Evolutionary conservation across 2,888 invertebrate genomes (phyloP).

Genomic region (Eupelmus urozonus): DNA sequence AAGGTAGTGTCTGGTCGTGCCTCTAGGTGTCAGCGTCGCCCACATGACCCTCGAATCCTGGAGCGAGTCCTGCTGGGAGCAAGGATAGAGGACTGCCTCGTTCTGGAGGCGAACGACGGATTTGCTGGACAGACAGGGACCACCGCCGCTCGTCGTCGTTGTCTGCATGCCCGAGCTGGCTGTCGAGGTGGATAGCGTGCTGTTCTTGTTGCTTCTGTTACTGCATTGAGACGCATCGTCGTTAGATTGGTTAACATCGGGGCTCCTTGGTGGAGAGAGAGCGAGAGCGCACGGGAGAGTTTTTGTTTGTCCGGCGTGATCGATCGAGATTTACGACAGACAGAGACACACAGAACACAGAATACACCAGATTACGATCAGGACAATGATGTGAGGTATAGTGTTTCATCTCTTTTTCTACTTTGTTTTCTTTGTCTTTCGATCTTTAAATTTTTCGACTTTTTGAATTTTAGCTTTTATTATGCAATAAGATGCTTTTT

Average conservation of each 20-base stretch:
- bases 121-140: conserved; percentile 25
- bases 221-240: conserved; percentile 63
- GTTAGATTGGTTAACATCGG: conserved; percentile 46
- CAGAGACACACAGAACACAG: conserved; percentile 33
- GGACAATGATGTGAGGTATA: background rate
- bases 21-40: conserved; percentile 90
- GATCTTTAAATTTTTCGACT: background rate
- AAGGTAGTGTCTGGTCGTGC: conserved; percentile 85
- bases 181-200: conserved; percentile 73
- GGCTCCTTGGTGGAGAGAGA: conserved; percentile 15
- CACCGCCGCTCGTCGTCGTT: conserved; percentile 66
- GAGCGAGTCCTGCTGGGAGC: conserved; percentile 61
- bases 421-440: background rate
- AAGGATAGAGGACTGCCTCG: conserved; percentile 81
- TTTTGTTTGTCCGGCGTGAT: background rate
- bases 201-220: conserved; percentile 71
- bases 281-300: background rate
- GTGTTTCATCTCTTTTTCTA: background rate
- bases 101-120: conserved; percentile 72
- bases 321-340: conserved; percentile 22
- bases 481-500: too few species aligned
- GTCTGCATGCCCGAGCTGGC: conserved; percentile 71
- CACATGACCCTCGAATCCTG: conserved; percentile 86
- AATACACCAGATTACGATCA: conserved; percentile 44
- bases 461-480: background rate